Percentiles rank a stretch among this genome's conserved stretches.
Conservation (phyloP, 2,797 vertebrate genomes). For the Onychomys arenicola region DNA sequence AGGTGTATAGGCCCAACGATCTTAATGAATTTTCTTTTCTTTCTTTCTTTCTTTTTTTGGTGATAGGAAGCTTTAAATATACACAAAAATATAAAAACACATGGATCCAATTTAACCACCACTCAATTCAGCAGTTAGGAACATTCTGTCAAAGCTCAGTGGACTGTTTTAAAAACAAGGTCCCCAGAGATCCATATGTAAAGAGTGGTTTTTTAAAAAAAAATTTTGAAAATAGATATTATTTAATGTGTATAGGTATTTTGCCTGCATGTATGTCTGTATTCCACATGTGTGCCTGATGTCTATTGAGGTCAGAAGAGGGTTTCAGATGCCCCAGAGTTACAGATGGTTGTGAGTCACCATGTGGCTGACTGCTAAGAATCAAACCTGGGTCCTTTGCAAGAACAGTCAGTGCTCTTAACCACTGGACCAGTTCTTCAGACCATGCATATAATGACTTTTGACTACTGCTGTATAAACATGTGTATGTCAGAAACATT, state of each 20-base stretch:
- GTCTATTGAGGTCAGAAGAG: background rate
- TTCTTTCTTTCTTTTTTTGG: background rate
- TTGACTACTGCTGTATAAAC: background rate
- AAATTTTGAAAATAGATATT: background rate
- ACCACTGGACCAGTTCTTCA: background rate
- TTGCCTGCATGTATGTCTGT: background rate
- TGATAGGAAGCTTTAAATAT: conserved; percentile 33
- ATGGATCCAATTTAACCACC: background rate
- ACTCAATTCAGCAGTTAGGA: conserved; percentile 36
- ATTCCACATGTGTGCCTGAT: background rate
- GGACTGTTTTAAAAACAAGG: conserved; percentile 14
- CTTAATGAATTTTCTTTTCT: background rate
- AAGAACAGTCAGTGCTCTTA: background rate
- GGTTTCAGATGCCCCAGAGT: background rate
- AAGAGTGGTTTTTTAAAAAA: background rate
- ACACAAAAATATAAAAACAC: background rate
- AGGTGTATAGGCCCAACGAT: background rate
- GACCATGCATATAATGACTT: background rate
- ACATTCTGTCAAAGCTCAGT: conserved; percentile 18
- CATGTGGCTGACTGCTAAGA: background rate
- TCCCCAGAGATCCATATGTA: background rate
- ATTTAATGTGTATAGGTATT: background rate
- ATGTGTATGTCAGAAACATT: background rate
- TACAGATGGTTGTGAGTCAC: background rate
- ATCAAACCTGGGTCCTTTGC: background rate